phyloP scores from a whole-genome alignment of 2,113 vertebrate species.

The Barnardius zonarius region DNA sequence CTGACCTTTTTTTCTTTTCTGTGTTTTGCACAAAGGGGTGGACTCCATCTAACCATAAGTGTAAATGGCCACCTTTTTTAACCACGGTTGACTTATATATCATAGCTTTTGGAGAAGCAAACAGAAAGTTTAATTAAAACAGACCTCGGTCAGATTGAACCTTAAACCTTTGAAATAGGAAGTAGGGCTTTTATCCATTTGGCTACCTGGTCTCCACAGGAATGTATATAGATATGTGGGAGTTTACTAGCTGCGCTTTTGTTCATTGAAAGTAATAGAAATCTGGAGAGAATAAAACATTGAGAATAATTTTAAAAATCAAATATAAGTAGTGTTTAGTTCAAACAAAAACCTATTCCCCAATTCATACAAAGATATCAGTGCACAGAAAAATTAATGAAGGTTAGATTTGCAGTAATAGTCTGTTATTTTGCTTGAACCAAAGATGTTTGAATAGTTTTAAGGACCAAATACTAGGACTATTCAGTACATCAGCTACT shows the following conservation, averaged over 20 bases:
- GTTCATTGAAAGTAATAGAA: background rate
- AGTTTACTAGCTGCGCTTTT: background rate
- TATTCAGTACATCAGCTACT: background rate
- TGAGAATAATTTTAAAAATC: background rate
- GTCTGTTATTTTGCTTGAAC: background rate
- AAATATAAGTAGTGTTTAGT: background rate
- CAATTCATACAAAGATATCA: background rate
- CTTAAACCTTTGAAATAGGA: background rate
- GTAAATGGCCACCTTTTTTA: background rate
- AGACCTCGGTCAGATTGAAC: background rate
- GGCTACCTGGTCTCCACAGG: background rate
- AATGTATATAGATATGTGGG: background rate
- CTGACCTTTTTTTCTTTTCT: background rate
- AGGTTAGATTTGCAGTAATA: slow-evolving; percentile 5
- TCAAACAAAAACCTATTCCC: slow-evolving; percentile 23
- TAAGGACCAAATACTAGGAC: background rate
- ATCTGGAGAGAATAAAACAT: background rate
- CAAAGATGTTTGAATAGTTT: slow-evolving; percentile 1
- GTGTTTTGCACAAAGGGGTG: background rate
- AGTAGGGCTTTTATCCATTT: background rate
- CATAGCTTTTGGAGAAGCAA: background rate
- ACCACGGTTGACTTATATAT: background rate
- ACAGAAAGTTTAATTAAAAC: slow-evolving; percentile 23
- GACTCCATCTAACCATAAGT: background rate
- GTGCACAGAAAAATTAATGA: background rate